Base-by-base conservation (phyloP, 2,888 invertebrate genomes). In the Dromius quadrimaculatus region DNA sequence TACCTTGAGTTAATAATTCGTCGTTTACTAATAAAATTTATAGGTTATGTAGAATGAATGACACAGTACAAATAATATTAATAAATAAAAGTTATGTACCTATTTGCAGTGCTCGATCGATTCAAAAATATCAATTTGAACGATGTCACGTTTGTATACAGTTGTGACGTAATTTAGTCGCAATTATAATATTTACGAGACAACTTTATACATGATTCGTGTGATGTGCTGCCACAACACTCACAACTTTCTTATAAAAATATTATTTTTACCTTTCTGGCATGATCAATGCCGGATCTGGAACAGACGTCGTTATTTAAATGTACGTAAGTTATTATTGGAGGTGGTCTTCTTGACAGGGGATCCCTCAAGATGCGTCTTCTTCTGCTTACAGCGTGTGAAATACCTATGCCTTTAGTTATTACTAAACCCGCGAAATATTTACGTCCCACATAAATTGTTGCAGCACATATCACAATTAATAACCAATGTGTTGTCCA, bases 371-470 rank as follows among this genome's bases (percentile, higher is more conserved):
- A 50, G 62, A 70, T 70, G 61, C 70, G 61, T 62, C 70, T 70
- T 43, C 70, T 34, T 62, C 70, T 61, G 41, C 70, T 70, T 47
- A 70, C 70, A 62, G 70, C 70, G 28, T 70, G 70, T 15, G 70
- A 62, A 47, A 70, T 70, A 17, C 70, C 70, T 20, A 70, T 70
- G 47, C 70, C 70, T 62, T 70, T 70, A 34, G 36, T 43, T 45
- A 69, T 59, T 34, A 69, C 69, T 59, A 69, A 45, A 45, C 69
- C 69, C 47, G 70, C 62, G 50, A 70, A 70, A 70, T 70, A 70
- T 70, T 32, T 70, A 13, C 70, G 61, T 50, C 70, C 70, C 36
- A 70, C 28, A 38, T 70, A 70, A 47, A 70, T 62, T 9, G 70
- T 70, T 13, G 47, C 61, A 22, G 50, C 61, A 70, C 61, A 45